Evolutionary conservation across 2,797 vertebrate genomes (phyloP), one percentile per base, ranked within the genome.

Genomic region (Pteronotus mesoamericanus): DNA sequence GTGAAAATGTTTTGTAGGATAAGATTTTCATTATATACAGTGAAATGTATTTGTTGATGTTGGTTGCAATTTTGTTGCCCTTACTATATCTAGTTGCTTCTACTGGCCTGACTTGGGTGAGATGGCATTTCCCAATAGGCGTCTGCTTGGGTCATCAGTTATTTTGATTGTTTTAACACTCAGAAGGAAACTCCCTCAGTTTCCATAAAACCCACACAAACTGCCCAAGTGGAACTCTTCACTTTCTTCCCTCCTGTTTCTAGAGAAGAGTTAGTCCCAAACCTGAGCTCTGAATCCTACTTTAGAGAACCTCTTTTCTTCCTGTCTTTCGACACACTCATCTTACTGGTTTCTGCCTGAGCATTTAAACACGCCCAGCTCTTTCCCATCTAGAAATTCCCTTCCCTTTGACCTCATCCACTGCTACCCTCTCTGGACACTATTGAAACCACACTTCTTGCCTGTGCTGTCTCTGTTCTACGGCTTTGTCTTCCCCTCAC

Each of bases 181-280:
- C 39, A 48, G 84, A 86, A 93, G 75, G 88, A 89, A 95, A 95
- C 21, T 87, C 64, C 94, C 64, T 86, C 15, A 14, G 66, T 72
- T 82, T 96, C 79, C 59, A 72, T 42, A 77, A 80, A 85, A 61
- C 69, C 69, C 34, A 66, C 69, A 66, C n/a, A 77, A 16, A 89
- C 92, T 90, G 75, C 61, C 79, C 72, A 22, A 22, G 18, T 72
- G 77, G 44, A 39, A 19, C 44, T 64, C 32, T 71, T 78, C 66
- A 14, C 57, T 57, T 5, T 82, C 80, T 86, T 68, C 55, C 19
- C 34, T 68, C 51, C 16, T 61, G 3, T 86, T 57, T 72, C 82
- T 64, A 37, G 57, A 68, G 59, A 59, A 51, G 39, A 37, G 57
- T 71, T 48, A 66, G 51, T 10, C 37, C 53, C 44, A 72, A 15